Conservation (phyloP, 2,797 vertebrate genomes). For the Scomberomorus guttatus region DNA sequence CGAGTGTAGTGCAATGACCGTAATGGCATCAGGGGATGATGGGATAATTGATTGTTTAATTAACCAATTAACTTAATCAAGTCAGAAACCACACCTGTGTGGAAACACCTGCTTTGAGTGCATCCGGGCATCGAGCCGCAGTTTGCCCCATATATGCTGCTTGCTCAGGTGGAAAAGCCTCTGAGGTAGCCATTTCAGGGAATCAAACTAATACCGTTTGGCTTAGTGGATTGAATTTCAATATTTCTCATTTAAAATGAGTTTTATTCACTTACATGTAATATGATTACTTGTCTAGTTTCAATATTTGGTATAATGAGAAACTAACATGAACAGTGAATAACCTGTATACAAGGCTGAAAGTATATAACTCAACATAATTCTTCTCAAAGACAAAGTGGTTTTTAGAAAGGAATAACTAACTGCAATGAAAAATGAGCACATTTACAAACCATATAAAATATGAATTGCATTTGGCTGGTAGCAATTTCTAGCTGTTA, state of each 20-base stretch:
- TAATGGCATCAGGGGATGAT: constrained; percentile 63
- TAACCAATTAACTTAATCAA: constrained; percentile 72
- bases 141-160: constrained; percentile 12
- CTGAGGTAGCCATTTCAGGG: constrained; percentile 28
- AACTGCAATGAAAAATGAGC: neutral
- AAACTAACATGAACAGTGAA: neutral
- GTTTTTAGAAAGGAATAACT: neutral
- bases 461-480: constrained; percentile 19
- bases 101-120: constrained; percentile 67
- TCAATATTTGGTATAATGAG: constrained; percentile 4
- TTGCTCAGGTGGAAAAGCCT: constrained; percentile 32
- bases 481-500: constrained; percentile 23
- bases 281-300: constrained; percentile 6
- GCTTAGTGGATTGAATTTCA: constrained; percentile 11
- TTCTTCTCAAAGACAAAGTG: neutral
- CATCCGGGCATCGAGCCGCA: constrained; percentile 3
- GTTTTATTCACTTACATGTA: constrained; percentile 11
- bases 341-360: neutral
- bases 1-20: constrained; percentile 46
- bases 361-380: neutral
- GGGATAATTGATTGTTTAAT: constrained; percentile 78
- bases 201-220: constrained; percentile 20
- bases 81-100: constrained; percentile 69
- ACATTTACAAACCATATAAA: constrained; percentile 22
- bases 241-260: constrained; percentile 35